Evolutionary conservation across 2,888 invertebrate species (phyloP).

Genomic region (Clivina fossor): DNA sequence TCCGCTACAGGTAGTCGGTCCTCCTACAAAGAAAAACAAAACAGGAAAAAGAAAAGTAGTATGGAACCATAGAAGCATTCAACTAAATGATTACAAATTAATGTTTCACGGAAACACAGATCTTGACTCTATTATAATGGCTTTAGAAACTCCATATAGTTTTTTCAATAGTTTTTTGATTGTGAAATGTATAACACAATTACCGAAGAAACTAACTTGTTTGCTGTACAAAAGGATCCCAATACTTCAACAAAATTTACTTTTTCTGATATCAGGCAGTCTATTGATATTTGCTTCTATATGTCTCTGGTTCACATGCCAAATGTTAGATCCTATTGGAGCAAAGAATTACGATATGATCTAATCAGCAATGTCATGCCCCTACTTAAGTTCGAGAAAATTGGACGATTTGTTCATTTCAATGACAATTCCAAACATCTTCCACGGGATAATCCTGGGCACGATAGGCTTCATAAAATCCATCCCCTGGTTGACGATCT

Average conservation of each 20-base stretch:
- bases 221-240: slow-evolving; percentile 15
- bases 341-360: slow-evolving; percentile 35
- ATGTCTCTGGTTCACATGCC: slow-evolving; percentile 13
- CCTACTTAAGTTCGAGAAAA: slow-evolving; percentile 42
- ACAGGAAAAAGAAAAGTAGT: too few species aligned
- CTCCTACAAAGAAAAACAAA: too few species aligned
- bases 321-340: slow-evolving; percentile 39
- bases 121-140: too few species aligned
- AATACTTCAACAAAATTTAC: slow-evolving; percentile 6
- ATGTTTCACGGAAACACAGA: too few species aligned
- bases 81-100: too few species aligned
- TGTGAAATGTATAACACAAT: slow-evolving; percentile 1
- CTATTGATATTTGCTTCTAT: slow-evolving; percentile 10
- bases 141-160: not conserved
- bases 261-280: slow-evolving; percentile 6
- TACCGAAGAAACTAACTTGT: slow-evolving; percentile 8
- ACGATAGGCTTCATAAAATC: slow-evolving; percentile 43
- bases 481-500: slow-evolving; percentile 43
- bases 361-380: slow-evolving; percentile 39
- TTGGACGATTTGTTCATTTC: slow-evolving; percentile 43
- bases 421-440: slow-evolving; percentile 43
- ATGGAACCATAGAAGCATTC: too few species aligned
- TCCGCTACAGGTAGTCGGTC: too few species aligned
- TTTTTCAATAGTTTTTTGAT: slow-evolving; percentile 10
- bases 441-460: slow-evolving; percentile 40